Evolutionary conservation across 2,888 invertebrate genomes (phyloP), one percentile per base, ranked within the genome.

Genomic region (Aelia acuminata): DNA sequence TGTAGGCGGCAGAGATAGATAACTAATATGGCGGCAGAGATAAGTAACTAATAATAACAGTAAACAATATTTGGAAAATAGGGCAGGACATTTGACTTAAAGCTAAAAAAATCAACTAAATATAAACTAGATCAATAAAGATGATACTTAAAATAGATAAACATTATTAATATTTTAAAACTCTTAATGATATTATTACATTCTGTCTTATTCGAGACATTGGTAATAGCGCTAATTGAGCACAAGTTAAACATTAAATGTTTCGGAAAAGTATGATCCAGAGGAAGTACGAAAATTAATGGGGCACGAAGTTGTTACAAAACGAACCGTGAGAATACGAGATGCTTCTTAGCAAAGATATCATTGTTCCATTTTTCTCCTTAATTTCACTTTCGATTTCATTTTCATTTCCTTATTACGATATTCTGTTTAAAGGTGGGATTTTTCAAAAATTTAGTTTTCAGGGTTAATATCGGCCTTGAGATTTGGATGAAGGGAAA

Each of bases 301-400:
- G 31, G 35, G 63, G 35, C 63, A 70, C 35, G 63, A 70, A 70
- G 0, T 8, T 31, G 31, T 70, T 70, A 35, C 35, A 31, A 70
- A 70, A 70, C 18, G 35, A 70, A 70, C 63, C 63, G 63, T 70
- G 63, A 35, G 63, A 70, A 35, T 70, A 20, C 18, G 31, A 70
- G 63, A 70, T 70, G 4, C 18, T 70, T 35, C 31, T 70, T 70
- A 13, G 63, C 63, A 35, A 70, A 18, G 18, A 70, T 35, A 8
- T 70, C 5, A 70, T 70, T 70, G 63, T 70, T 70, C 13, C 63
- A 35, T 31, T 70, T 31, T 70, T 26, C 20, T 70, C 8, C 20
- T 3, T 70, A 31, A 70, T 70, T 70, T 20, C 8, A 3, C 63
- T 70, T 70, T 70, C 63, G 18, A 35, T 70, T 70, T 70, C 63